These are phyloP conservation scores for Brevipalpus yothersi DNA, from an alignment of 1,140 invertebrate genomes.

Conservation along the genomic window DNA sequence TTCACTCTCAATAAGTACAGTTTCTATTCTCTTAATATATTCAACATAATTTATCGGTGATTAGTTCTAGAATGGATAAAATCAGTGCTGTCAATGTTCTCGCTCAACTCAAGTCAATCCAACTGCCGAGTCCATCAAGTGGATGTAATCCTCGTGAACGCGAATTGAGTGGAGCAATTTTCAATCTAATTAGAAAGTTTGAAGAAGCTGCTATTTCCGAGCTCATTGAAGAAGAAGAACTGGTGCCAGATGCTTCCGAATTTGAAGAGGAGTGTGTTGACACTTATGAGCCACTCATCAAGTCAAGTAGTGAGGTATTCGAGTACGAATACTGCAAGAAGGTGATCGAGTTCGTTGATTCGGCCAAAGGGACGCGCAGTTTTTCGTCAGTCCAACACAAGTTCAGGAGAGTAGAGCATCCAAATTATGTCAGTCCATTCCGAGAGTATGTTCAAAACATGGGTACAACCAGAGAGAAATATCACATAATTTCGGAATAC, in stretches of 20 bases:
- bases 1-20: no score
- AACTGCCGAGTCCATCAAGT: not conserved
- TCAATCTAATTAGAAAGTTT: not conserved
- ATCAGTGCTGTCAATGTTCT: not conserved
- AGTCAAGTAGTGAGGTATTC: not conserved
- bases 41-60: no score
- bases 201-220: not conserved
- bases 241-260: not conserved
- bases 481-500: not conserved
- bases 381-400: not conserved
- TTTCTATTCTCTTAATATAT: no score
- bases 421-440: not conserved
- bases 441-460: not conserved
- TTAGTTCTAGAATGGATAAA: not conserved
- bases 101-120: not conserved
- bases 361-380: not conserved
- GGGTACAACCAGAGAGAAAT: not conserved
- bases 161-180: not conserved
- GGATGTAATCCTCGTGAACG: not conserved
- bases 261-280: not conserved
- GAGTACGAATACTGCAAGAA: not conserved
- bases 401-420: not conserved
- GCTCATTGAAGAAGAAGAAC: not conserved
- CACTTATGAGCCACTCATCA: not conserved
- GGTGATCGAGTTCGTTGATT: not conserved